phyloP scores from a whole-genome alignment of 2,113 vertebrate species.

The Neogale vison region DNA sequence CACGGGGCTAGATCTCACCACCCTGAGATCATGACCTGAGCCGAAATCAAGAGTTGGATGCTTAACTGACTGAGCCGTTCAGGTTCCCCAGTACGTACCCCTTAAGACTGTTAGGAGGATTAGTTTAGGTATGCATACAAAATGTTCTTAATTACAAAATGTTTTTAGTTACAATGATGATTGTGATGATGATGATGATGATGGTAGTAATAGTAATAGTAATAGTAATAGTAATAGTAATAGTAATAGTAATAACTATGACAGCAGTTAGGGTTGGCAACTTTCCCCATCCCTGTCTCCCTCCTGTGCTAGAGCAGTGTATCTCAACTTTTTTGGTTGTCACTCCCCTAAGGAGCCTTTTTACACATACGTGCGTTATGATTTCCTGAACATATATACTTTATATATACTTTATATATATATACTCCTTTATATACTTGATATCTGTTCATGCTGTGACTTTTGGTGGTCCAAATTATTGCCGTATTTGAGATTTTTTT shows the following conservation, averaged over 20 bases:
- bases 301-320: neutral
- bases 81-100: neutral
- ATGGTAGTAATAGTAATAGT: too few species aligned
- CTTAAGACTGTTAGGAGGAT: conserved; percentile 17
- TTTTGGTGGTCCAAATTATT: neutral
- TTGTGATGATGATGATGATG: neutral
- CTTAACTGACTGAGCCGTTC: neutral
- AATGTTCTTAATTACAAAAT: conserved; percentile 25
- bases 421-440: neutral
- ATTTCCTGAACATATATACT: neutral
- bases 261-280: neutral
- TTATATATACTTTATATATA: too few species aligned
- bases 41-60: neutral
- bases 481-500: neutral
- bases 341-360: neutral
- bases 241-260: neutral
- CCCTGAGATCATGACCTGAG: neutral
- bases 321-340: neutral
- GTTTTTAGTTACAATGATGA: conserved; percentile 22
- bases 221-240: too few species aligned
- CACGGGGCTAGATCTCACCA: neutral
- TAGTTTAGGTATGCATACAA: conserved; percentile 21
- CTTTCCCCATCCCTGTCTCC: neutral
- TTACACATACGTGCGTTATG: neutral
- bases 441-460: neutral